Conservation (phyloP, 1,140 invertebrate genomes). For the Drosophila willistoni region DNA sequence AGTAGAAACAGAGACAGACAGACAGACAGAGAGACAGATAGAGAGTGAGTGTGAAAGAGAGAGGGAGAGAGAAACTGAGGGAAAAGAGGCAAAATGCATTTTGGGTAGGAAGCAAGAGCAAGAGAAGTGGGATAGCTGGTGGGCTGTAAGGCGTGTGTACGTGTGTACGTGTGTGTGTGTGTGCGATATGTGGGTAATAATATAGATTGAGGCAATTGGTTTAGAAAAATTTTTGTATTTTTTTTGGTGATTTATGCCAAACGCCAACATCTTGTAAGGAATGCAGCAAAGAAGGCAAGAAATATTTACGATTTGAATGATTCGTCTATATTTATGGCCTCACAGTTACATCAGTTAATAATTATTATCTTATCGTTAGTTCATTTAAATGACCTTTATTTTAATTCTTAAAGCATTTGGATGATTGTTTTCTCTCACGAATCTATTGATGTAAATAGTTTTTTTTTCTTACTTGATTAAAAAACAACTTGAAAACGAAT, state of each 20-base stretch:
- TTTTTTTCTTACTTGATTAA: too few species aligned
- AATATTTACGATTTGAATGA: neutral
- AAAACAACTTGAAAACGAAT: too few species aligned
- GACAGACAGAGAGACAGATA: constrained; percentile 37
- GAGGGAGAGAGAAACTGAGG: neutral
- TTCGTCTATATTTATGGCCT: neutral
- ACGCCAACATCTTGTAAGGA: neutral
- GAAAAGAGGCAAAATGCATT: constrained; percentile 45
- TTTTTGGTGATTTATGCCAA: constrained; percentile 18
- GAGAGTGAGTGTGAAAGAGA: neutral
- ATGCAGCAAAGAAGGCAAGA: neutral
- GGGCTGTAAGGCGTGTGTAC: constrained; percentile 8
- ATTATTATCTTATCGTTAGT: too few species aligned
- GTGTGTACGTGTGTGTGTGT: constrained; percentile 30
- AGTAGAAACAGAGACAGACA: constrained; percentile 25
- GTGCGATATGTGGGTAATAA: constrained; percentile 46
- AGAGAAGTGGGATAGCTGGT: constrained; percentile 8
- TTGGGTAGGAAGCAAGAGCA: constrained; percentile 7
- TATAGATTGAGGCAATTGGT: constrained; percentile 40
- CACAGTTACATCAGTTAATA: too few species aligned
- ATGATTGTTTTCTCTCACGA: too few species aligned
- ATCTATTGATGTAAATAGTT: too few species aligned
- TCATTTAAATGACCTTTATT: too few species aligned
- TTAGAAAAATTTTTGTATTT: neutral
- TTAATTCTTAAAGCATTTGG: too few species aligned